Evolutionary conservation across 1,140 invertebrate genomes (phyloP).

Genomic region (Venturia canescens): DNA sequence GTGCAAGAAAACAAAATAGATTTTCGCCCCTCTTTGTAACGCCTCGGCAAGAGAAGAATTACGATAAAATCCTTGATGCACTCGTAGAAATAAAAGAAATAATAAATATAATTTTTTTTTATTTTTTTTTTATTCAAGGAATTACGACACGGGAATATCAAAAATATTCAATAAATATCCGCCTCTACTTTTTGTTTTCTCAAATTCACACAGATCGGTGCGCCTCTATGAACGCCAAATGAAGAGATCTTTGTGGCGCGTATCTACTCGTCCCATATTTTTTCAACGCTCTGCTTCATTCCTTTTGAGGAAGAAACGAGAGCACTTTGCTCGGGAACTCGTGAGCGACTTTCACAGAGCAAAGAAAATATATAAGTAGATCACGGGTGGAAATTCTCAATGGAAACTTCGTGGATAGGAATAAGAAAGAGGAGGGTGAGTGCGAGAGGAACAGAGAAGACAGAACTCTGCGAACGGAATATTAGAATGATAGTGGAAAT

Average conservation of each 20-base stretch:
- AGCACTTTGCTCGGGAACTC: constrained; percentile 18
- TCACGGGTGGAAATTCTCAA: constrained; percentile 44
- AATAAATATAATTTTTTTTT: background rate
- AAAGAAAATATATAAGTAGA: constrained; percentile 49
- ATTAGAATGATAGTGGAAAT: constrained; percentile 47
- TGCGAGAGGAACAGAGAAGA: constrained; percentile 25
- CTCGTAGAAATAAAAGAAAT: background rate
- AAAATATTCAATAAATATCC: background rate
- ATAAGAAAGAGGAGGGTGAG: constrained; percentile 17
- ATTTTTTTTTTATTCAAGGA: background rate
- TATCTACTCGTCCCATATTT: constrained; percentile 23
- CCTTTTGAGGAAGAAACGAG: constrained; percentile 23
- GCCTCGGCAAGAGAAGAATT: background rate
- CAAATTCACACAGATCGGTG: background rate
- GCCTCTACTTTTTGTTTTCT: background rate
- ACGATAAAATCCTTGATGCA: background rate
- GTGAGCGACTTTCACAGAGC: background rate
- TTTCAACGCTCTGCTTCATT: constrained; percentile 20
- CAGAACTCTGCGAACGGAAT: constrained; percentile 25
- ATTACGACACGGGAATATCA: background rate
- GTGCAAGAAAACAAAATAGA: background rate
- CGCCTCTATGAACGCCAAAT: background rate
- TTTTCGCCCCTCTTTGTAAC: constrained; percentile 3
- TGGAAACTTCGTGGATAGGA: constrained; percentile 29
- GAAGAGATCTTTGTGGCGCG: background rate